Conservation (phyloP, 2,888 invertebrate genomes). For the Drosophila prostipennis region DNA sequence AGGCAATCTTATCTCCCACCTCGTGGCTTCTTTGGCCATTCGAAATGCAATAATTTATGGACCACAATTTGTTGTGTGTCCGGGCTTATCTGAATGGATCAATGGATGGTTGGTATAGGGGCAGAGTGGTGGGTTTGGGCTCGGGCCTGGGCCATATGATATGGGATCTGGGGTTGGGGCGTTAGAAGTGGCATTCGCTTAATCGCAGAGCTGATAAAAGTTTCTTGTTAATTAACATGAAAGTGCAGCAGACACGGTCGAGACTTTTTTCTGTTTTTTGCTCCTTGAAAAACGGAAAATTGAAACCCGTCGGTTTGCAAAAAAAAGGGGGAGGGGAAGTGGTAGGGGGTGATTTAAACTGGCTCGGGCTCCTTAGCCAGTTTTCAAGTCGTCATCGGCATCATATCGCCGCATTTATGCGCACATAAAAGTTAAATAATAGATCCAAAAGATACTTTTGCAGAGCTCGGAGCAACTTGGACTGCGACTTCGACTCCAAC, state of each 20-base stretch:
- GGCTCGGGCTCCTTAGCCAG: slow-evolving; percentile 40
- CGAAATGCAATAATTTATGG: slow-evolving; percentile 47
- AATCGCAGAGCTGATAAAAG: slow-evolving; percentile 70
- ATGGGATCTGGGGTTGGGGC: slow-evolving; percentile 23
- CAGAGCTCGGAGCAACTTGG: slow-evolving; percentile 11
- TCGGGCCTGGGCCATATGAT: not conserved
- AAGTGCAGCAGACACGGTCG: slow-evolving; percentile 60
- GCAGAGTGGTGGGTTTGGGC: not conserved
- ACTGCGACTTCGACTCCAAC: slow-evolving; percentile 11
- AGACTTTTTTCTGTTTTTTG: slow-evolving; percentile 1
- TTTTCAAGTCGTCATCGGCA: slow-evolving; percentile 54
- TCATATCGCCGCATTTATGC: slow-evolving; percentile 80
- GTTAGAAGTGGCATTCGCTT: slow-evolving; percentile 56
- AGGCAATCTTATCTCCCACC: slow-evolving; percentile 2
- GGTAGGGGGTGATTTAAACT: slow-evolving; percentile 18
- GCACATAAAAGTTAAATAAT: slow-evolving; percentile 81
- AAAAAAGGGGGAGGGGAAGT: not conserved
- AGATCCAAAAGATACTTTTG: slow-evolving; percentile 80
- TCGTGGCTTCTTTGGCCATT: slow-evolving; percentile 27
- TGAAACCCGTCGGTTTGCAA: slow-evolving; percentile 1
- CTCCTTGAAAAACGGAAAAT: slow-evolving; percentile 2
- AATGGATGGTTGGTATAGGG: not conserved
- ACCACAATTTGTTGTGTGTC: slow-evolving; percentile 69
- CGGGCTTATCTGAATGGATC: slow-evolving; percentile 48
- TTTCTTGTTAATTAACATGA: slow-evolving; percentile 76